Percentiles rank a stretch among this genome's conserved stretches.
Evolutionary conservation across 2,113 vertebrate genomes (phyloP).

Genomic region (Pterocles orientalis): DNA sequence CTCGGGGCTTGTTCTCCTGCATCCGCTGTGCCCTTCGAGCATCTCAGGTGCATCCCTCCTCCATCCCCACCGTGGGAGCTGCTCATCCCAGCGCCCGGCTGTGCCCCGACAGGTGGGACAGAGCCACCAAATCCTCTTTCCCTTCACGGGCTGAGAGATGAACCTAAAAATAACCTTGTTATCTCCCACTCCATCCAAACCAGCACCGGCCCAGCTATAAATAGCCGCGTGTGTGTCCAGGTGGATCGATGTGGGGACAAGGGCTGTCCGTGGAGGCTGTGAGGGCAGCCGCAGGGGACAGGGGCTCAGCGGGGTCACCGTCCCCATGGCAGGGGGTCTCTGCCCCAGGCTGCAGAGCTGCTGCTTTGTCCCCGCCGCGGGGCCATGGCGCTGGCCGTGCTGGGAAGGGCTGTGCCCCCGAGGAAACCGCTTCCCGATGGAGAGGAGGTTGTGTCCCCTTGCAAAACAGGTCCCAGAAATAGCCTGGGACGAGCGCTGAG

Average conservation of each 20-base stretch:
- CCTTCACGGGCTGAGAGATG: neutral
- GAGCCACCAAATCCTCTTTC: constrained; percentile 2
- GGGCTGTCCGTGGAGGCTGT: neutral
- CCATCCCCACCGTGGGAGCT: fast-evolving
- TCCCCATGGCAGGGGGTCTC: neutral
- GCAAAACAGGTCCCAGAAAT: constrained; percentile 10
- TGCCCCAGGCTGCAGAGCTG: neutral
- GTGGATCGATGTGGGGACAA: neutral
- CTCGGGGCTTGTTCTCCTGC: neutral
- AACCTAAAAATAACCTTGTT: constrained; percentile 51
- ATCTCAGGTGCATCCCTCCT: neutral
- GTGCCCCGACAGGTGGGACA: neutral
- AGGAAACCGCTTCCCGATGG: neutral
- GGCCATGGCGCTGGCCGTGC: fast-evolving
- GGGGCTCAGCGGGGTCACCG: neutral
- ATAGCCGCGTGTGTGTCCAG: neutral
- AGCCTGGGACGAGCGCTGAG: neutral
- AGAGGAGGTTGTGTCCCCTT: neutral
- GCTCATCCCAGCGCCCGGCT: neutral
- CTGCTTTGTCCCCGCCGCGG: fast-evolving
- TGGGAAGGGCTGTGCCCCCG: neutral
- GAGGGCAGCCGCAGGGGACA: neutral
- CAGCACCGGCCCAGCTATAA: neutral
- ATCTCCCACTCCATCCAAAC: neutral
- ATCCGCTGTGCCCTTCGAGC: neutral